These are phyloP conservation scores for Drosophila biarmipes DNA, from an alignment of 1,140 invertebrate species.

Conservation along the genomic window DNA sequence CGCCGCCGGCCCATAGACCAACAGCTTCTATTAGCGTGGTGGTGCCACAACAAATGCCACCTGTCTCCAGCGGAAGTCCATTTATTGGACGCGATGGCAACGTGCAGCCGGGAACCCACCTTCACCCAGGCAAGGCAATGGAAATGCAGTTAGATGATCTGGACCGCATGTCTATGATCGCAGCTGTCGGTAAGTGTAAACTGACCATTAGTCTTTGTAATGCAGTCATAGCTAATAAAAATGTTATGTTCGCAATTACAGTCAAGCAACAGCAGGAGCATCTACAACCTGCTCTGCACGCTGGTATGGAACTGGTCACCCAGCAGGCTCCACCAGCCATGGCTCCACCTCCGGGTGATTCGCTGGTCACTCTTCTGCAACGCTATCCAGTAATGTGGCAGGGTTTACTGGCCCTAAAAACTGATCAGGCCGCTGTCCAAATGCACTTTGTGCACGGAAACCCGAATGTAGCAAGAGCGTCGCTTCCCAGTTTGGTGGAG, in stretches of 20 bases:
- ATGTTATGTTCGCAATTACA: constrained; percentile 29
- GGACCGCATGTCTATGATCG: constrained; percentile 66
- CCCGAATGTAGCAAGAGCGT: constrained; percentile 92
- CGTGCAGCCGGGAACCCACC: constrained; percentile 62
- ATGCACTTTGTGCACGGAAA: constrained; percentile 99
- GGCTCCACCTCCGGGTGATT: constrained; percentile 91
- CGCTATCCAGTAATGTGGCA: constrained; percentile 98
- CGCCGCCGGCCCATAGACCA: constrained; percentile 88
- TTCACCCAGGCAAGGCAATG: constrained; percentile 77
- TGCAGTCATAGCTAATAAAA: constrained; percentile 2
- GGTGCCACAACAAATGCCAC: constrained; percentile 72
- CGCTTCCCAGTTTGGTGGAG: constrained; percentile 92
- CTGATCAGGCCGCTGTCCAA: constrained; percentile 97
- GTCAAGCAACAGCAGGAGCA: constrained; percentile 67
- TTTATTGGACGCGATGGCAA: constrained; percentile 84
- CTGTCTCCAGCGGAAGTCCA: constrained; percentile 85
- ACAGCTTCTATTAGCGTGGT: constrained; percentile 85
- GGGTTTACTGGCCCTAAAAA: constrained; percentile 96
- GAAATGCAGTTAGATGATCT: constrained; percentile 76
- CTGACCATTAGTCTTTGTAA: background rate
- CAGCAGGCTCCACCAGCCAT: constrained; percentile 88
- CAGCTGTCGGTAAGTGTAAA: constrained; percentile 58
- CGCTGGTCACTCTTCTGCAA: constrained; percentile 91
- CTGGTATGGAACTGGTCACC: constrained; percentile 57
- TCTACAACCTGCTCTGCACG: constrained; percentile 42